These are phyloP conservation scores for Plebejus melissa DNA, from an alignment of 2,888 invertebrate species.

Conservation along the genomic window DNA sequence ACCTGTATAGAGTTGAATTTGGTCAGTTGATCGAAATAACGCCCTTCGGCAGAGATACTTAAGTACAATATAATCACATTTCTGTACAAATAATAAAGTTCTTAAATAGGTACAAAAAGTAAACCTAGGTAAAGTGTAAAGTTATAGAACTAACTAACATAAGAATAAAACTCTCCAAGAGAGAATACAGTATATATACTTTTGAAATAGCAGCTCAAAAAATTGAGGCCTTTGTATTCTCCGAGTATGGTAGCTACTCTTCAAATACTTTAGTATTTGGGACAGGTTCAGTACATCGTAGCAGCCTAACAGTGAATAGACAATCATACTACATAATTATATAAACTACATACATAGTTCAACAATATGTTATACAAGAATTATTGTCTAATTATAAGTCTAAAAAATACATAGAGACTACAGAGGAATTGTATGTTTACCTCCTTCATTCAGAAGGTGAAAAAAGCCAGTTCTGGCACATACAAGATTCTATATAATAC, in stretches of 20 bases:
- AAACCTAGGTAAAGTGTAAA: background rate
- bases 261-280: background rate
- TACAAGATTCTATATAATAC: background rate
- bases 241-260: background rate
- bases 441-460: background rate
- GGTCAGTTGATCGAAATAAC: background rate
- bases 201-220: background rate
- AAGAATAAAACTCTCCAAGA: background rate
- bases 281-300: background rate
- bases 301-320: background rate
- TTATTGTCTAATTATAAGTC: background rate
- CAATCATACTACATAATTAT: background rate
- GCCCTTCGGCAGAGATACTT: background rate
- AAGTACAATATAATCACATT: slow-evolving; percentile 19
- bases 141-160: background rate
- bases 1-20: slow-evolving; percentile 5
- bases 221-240: background rate
- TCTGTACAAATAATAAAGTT: background rate
- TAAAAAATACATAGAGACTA: too few relatives aligned
- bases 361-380: background rate
- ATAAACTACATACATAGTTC: background rate
- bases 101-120: slow-evolving; percentile 13
- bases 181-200: background rate
- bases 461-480: background rate
- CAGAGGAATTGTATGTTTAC: background rate